These are phyloP conservation scores for Syngnathus acus DNA, from an alignment of 2,797 vertebrate species.

Conservation along the genomic window DNA sequence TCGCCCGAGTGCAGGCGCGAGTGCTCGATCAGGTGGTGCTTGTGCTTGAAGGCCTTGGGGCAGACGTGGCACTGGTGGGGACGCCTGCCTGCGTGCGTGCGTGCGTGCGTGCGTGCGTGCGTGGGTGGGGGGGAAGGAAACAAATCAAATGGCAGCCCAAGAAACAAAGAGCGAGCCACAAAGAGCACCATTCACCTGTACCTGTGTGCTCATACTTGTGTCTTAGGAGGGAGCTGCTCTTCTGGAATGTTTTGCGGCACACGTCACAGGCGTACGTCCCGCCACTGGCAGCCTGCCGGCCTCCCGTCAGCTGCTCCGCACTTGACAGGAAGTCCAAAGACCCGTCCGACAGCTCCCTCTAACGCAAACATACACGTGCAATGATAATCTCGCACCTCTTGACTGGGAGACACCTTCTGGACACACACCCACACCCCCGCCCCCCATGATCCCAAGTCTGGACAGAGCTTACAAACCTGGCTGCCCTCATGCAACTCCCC, in stretches of 20 bases:
- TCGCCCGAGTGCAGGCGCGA: conserved; percentile 95
- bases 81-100: conserved; percentile 74
- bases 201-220: conserved; percentile 99
- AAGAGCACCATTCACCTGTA: conserved; percentile 44
- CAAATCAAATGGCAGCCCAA: too few species aligned
- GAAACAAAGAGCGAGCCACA: too few species aligned
- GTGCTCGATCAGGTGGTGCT: conserved; percentile 97
- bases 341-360: conserved; percentile 94
- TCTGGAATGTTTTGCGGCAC: conserved; percentile 99
- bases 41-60: conserved; percentile 99
- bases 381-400: conserved; percentile 61
- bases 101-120: too few species aligned
- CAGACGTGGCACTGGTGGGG: conserved; percentile 98
- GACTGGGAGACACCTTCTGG: conserved; percentile 44
- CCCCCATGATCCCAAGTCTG: conserved; percentile 59
- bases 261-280: conserved; percentile 99
- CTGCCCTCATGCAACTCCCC: background rate
- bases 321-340: conserved; percentile 95
- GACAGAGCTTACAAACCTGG: conserved; percentile 50
- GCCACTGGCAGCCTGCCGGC: conserved; percentile 82
- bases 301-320: conserved; percentile 93
- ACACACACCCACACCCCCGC: conserved; percentile 16
- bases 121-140: too few species aligned
- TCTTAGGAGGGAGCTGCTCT: conserved; percentile 99
- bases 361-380: conserved; percentile 57